Base-by-base conservation (phyloP, 2,113 vertebrate genomes). In the Chinchilla lanigera region DNA sequence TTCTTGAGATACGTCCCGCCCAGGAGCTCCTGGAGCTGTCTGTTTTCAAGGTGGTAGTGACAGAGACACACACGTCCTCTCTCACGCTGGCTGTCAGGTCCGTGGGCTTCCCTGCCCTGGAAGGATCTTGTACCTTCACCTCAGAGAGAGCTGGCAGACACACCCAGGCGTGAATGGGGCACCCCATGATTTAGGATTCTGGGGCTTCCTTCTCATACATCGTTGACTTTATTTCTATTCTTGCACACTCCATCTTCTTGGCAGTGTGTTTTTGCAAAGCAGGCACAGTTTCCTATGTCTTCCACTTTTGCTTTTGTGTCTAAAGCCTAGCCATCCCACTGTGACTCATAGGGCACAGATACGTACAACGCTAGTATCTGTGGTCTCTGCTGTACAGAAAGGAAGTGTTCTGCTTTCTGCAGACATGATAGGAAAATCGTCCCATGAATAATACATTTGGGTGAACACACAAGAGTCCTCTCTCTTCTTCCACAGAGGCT, bases 41-140 rank as follows among this genome's bases (percentile, higher is more conserved):
- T 19, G 60, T 92, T 97, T 97, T 98, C 97, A 98, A 98, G 98
- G 97, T 98, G 86, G 2, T 0, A 0, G 77, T 63, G 87, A 97
- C 3, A 84, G 84, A 87, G 67, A 82, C 67, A 75, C 24, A 30
- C 86, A 91, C 71, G 16, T 94, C 1, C 63, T 94, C 24, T 2
- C 41, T 38, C 35, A 71, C 47, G 90, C 86, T 96, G 92, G 65
- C 20, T 67, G 65, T 84, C 65, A 96, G 81, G 96, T 96, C 92
- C 90, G 90, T 95, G 94, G 86, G 63, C 96, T 50, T 22, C 50
- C 94, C 78, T 89, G 91, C 47, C 94, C 96, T 93, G 65, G 19
- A 89, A 97, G 60, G 94, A 41, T 95, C 47, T 94, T 96, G 96
- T 96, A 75, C 58, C 97, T 56, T 95, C n/a, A 92, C 41, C 75